Percentiles rank a stretch among this genome's conserved stretches.
Evolutionary conservation across 1,140 invertebrate species (phyloP).

Genomic region (Lepidurus couesii): DNA sequence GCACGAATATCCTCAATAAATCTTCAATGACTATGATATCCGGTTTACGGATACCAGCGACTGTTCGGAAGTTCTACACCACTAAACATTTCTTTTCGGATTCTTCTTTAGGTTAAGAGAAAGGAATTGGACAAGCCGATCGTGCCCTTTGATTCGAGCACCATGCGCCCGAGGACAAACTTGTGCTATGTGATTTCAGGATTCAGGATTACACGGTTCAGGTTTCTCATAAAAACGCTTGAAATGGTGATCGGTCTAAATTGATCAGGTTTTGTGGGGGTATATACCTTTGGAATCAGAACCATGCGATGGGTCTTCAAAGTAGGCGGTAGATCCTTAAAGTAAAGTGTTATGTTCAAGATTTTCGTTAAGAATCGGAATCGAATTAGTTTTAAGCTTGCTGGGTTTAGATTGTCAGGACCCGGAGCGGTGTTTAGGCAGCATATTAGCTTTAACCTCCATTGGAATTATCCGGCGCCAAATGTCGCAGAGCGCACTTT

Average conservation of each 20-base stretch:
- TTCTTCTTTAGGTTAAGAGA: no score
- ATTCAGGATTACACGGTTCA: no score
- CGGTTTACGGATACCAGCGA: no score
- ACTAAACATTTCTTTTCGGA: no score
- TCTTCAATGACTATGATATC: no score
- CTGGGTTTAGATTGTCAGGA: background rate
- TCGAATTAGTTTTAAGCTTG: background rate
- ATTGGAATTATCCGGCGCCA: background rate
- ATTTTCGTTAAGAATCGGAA: background rate
- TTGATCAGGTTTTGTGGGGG: constrained; percentile 29
- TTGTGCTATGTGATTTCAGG: no score
- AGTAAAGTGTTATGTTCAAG: background rate
- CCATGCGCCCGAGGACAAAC: no score
- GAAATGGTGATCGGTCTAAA: constrained; percentile 40
- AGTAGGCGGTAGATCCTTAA: background rate
- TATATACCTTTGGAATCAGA: constrained; percentile 39
- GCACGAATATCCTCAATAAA: no score
- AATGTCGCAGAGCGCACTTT: background rate
- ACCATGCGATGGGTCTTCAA: constrained; percentile 37
- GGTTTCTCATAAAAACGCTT: constrained; percentile 37
- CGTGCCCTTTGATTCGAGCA: no score
- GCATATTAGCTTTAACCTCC: background rate
- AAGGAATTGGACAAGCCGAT: no score
- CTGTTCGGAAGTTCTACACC: no score
- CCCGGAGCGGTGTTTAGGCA: background rate